Evolutionary conservation across 2,113 vertebrate genomes (phyloP).

Genomic region (Eonycteris spelaea): DNA sequence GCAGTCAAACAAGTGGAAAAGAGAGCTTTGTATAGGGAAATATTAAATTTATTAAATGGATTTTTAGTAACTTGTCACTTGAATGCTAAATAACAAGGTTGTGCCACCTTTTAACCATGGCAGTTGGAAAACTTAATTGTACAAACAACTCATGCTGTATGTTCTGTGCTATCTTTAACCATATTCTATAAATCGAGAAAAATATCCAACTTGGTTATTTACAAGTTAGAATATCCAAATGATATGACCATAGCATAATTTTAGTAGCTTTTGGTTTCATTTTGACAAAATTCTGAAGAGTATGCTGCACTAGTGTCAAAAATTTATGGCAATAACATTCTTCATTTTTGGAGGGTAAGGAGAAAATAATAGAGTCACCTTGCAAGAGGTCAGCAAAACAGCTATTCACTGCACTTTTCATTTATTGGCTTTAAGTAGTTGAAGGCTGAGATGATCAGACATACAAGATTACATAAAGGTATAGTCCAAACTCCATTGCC

Average conservation of each 20-base stretch:
- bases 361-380: background rate
- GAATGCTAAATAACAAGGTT: background rate
- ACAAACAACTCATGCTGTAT: background rate
- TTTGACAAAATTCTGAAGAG: constrained; percentile 22
- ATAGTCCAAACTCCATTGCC: background rate
- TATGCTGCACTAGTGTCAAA: background rate
- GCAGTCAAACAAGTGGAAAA: background rate
- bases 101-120: background rate
- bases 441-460: background rate
- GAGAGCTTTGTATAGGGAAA: background rate
- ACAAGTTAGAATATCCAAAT: background rate
- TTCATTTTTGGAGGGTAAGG: background rate
- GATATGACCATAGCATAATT: background rate
- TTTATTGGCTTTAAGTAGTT: background rate
- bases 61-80: background rate
- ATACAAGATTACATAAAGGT: background rate
- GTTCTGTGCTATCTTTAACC: background rate
- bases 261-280: constrained; percentile 10
- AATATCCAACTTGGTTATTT: background rate
- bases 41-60: background rate
- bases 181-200: background rate
- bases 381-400: background rate
- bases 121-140: background rate
- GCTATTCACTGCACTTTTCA: background rate
- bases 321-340: background rate